Conservation (phyloP, 2,888 invertebrate species). For the Tipula confusa region DNA sequence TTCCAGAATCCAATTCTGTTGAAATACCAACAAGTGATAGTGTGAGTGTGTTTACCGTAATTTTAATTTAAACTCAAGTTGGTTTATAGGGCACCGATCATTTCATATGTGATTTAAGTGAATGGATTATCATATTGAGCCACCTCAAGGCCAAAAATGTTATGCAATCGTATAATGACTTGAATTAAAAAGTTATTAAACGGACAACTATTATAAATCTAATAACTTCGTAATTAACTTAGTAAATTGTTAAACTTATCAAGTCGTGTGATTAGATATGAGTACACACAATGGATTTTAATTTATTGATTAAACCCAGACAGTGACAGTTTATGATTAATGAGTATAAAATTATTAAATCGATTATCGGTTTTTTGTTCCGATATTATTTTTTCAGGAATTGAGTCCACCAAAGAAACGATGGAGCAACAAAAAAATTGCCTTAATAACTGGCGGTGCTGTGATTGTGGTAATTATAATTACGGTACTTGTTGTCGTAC, state of each 20-base stretch:
- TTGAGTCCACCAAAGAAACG: neutral
- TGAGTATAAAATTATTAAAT: neutral
- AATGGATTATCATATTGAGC: no score
- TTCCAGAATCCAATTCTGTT: neutral
- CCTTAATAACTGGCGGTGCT: neutral
- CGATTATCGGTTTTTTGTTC: neutral
- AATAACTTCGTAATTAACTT: neutral
- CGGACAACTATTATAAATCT: neutral
- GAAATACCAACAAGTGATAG: neutral
- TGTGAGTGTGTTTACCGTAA: neutral
- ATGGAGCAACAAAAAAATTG: neutral
- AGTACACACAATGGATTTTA: neutral
- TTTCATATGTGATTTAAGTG: no score
- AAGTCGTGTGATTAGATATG: neutral
- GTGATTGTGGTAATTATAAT: neutral
- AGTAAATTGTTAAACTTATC: neutral
- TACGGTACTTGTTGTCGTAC: conserved; percentile 47
- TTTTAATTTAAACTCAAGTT: no score
- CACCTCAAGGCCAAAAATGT: no score
- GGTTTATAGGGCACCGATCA: neutral
- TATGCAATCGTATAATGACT: no score
- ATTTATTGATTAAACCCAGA: neutral
- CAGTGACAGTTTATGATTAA: neutral
- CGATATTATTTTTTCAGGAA: neutral
- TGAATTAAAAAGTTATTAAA: neutral